Base-by-base conservation (phyloP, 2,888 invertebrate genomes). In the Nomada hirtipes region DNA sequence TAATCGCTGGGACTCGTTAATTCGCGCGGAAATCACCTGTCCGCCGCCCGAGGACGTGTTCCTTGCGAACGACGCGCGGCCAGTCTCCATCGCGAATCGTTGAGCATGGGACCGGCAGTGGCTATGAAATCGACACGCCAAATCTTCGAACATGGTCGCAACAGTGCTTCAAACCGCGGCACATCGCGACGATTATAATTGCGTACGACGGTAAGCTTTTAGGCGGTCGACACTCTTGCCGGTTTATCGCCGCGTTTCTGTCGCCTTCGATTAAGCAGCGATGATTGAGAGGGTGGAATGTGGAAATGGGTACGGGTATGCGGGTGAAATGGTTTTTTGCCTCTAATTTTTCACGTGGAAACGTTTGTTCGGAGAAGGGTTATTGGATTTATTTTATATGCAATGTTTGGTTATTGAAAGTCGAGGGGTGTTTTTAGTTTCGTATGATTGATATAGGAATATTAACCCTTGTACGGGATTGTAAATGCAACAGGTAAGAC, bases 21-120 rank as follows among this genome's bases (percentile, higher is more conserved):
- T 87, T 88, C 83, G 85, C 76, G 75, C 80, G 75, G 88, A 78
- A 88, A 89, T 86, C 88, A 88, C 84, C 89, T 89, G 89, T 87
- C 89, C 78, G 44, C 70, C 44, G 52, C 4, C 64, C 59, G 57
- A 53, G 64, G 72, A 70, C 47, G 67, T 53, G 73, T 79, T 83
- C 72, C 78, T 82, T 68, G 65, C 52, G 36, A n/a, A 23, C 36
- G 75, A 83, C 71, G 68, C 70, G 70, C 65, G 79, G 73, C 73
- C 63, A 50, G 79, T 74, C 57, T 64, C 29, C 70, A 64, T 76
- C 82, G 79, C 44, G 59, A 64, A 70, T 80, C 69, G 68, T 63
- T 65, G 60, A 50, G 13, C 70, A 70, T 50, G 50, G 53, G 52
- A 52, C 76, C 67, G 60, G 72, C 61, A 76, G 55, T 60, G 52